These are phyloP conservation scores for Oreamnos americanus DNA, from an alignment of 2,113 vertebrate genomes.

Conservation along the genomic window DNA sequence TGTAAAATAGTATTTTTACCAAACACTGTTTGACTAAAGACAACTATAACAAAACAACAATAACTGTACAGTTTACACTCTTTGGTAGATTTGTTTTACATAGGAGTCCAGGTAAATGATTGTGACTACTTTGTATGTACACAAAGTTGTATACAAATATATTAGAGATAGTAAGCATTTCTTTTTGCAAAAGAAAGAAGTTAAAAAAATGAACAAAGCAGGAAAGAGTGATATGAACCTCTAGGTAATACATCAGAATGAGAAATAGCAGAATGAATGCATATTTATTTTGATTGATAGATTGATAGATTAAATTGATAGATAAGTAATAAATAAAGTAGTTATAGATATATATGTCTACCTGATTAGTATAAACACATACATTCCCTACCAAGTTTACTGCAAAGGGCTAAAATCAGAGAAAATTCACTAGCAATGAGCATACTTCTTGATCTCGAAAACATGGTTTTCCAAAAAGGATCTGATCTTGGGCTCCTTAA, in stretches of 20 bases:
- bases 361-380: not conserved
- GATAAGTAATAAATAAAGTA: not conserved
- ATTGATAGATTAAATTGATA: not conserved
- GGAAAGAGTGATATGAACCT: rapidly evolving
- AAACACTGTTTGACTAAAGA: not conserved
- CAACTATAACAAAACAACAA: not conserved
- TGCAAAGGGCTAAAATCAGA: not conserved
- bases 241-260: not conserved
- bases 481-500: not conserved
- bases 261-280: not conserved
- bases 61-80: not conserved
- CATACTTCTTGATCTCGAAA: not conserved
- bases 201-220: not conserved
- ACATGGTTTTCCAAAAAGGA: not conserved
- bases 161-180: not conserved
- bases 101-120: not conserved
- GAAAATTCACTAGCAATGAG: not conserved
- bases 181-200: not conserved
- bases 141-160: not conserved
- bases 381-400: not conserved
- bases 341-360: not conserved
- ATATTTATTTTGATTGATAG: not conserved
- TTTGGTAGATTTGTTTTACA: not conserved
- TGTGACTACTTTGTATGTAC: not conserved
- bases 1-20: not conserved